Base-by-base conservation (phyloP, 2,888 invertebrate species). In the Ophioninae sp. region DNA sequence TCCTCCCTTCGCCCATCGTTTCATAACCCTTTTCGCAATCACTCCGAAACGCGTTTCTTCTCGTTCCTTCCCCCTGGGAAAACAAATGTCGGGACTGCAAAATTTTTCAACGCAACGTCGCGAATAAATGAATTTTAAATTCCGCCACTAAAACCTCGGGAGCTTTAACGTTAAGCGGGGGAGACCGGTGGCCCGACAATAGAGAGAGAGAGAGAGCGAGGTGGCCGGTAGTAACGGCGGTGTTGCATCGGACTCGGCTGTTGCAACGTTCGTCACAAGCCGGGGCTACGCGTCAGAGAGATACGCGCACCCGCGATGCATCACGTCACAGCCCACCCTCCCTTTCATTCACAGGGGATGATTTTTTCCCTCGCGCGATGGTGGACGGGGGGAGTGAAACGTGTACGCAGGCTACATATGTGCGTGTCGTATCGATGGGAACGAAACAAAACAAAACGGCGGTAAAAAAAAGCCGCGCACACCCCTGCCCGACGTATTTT, bases 81-180 rank as follows among this genome's bases (percentile, higher is more conserved):
- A 89, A 91, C 89, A 89, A 90, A 91, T 89, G 90, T 87, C 87
- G 81, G 87, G 85, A 88, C 87, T 87, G 88, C 88, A 90, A 89
- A 90, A 87, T 89, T 88, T 89, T 88, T 87, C 85, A 85, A 89
- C 87, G 86, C 79, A 82, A 84, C 77, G 83, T 30, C 50, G 59
- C 79, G 88, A 83, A 87, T 88, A 87, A 88, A 89, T 90, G 90
- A 90, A 90, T 91, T 88, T 88, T 88, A 87, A 87, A 90, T 88
- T 78, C 64, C 44, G 39, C 69, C 7, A 50, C 23, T 59, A 70
- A 37, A 74, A 62, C 37, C 64, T 64, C 39, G 61, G 13, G 61
- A 64, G 70, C 70, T 77, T 73, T 57, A 62, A 21, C 70, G 68
- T 23, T 50, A 69, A 39, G 79, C 72, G 59, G 37, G 17, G 13